Evolutionary conservation across 1,140 invertebrate genomes (phyloP), one percentile per base, ranked within the genome.

Genomic region (Meteorus sp.): DNA sequence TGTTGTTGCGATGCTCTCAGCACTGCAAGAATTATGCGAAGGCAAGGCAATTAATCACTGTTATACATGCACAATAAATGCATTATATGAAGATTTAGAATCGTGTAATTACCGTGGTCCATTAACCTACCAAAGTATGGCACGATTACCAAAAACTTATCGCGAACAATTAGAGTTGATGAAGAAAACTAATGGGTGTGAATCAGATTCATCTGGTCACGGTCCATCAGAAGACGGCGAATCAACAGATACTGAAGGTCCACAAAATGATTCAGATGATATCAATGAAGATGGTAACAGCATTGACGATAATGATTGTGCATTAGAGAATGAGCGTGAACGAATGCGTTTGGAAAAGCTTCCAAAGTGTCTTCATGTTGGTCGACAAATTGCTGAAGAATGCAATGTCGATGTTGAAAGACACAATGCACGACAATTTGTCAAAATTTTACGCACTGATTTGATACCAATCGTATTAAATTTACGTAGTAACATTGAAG

Each of bases 101-200:
- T 87, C 91, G 66, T 89, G 89, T 20, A 91, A 94, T 77, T 94
- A 94, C 70, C 87, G 85, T 31, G 91, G 91, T 4, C 90, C 91
- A 1, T 68, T 93, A 9, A 93, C 91, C 25, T 93, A 93, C 71
- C 89, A 92, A 66, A 90, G 88, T n/a, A 85, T 92, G 77, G 87
- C 89, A 1, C 82, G 90, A 63, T 75, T 92, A 57, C 90, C 90
- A 19, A 91, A 89, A 66, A 88, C 89, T 3, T 92, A 92, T 64
- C 82, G 76, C 51, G 85, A 62, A 78, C 85, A 66, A 72, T 73
- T 68, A 74, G 83, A 63, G 72, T 74, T 68, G 68, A 85, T 70
- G 82, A 84, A 69, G 69, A 85, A 66, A 74, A 82, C 70, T 3
- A 71, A 82, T 25, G 78, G 77, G 4, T 78, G 80, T 1, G 82